Evolutionary conservation across 2,797 vertebrate species (phyloP).

Genomic region (Labroides dimidiatus): DNA sequence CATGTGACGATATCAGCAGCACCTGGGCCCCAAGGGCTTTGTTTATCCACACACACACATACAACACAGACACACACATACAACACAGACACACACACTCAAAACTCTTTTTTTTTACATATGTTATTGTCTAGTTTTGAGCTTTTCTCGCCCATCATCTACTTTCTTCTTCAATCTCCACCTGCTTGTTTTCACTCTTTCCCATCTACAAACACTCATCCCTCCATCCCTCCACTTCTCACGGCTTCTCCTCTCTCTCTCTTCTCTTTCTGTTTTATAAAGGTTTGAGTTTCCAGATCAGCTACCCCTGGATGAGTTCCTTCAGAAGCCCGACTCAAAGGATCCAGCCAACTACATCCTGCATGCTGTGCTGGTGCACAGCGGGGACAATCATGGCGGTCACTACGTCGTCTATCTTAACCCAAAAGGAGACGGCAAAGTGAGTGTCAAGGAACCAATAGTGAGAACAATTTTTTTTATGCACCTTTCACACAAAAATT

Average conservation of each 20-base stretch:
- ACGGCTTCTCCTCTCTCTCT: background rate
- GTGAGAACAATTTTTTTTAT: conserved; percentile 79
- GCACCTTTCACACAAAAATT: conserved; percentile 56
- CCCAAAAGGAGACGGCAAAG: conserved; percentile 98
- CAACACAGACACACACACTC: too few species aligned
- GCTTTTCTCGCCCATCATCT: background rate
- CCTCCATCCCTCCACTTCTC: too few species aligned
- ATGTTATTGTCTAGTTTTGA: background rate
- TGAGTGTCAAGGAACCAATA: conserved; percentile 90
- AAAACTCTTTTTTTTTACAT: conserved; percentile 12
- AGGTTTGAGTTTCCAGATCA: conserved; percentile 99
- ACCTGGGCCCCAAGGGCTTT: conserved; percentile 26
- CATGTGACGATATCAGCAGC: conserved; percentile 20
- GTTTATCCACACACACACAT: background rate
- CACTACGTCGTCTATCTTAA: conserved; percentile 99
- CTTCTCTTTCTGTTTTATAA: conserved; percentile 5
- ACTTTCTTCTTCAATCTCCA: background rate
- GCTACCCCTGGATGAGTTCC: conserved; percentile 97
- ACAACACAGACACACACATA: conserved; percentile 1
- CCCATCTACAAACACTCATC: background rate
- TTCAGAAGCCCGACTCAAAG: conserved; percentile 98
- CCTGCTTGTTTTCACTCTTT: background rate
- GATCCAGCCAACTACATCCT: conserved; percentile 99
- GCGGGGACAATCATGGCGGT: conserved; percentile 98
- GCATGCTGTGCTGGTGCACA: conserved; percentile 97